Conservation (phyloP, 1,140 invertebrate genomes). For the Sycophaga agraensis region DNA sequence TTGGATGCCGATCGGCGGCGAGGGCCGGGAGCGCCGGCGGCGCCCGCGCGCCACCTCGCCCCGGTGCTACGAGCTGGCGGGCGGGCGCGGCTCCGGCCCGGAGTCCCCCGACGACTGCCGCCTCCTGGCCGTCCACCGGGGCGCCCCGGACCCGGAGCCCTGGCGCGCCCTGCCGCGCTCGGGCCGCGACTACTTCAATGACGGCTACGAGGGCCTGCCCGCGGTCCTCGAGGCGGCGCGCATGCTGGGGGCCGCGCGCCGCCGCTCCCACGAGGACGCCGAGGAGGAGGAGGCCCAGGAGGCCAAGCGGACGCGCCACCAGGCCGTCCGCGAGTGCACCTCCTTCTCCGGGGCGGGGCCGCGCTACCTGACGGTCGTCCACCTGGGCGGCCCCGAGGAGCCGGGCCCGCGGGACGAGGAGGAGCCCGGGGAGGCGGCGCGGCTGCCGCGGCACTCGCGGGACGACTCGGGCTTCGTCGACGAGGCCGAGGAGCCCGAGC, state of each 20-base stretch:
- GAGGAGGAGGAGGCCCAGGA: too few species aligned
- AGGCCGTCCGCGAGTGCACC: constrained; percentile 15
- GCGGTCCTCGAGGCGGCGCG: constrained; percentile 26
- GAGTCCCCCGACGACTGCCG: too few species aligned
- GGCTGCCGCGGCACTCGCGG: constrained; percentile 14
- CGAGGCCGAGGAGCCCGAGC: constrained; percentile 1
- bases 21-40: not conserved
- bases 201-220: constrained; percentile 27
- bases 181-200: constrained; percentile 23
- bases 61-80: too few species aligned
- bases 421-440: not conserved
- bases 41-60: not conserved
- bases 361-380: constrained; percentile 25
- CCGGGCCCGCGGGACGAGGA: not conserved
- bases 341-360: constrained; percentile 4
- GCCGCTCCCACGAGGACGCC: too few species aligned
- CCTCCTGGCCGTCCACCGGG: too few species aligned
- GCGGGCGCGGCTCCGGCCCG: too few species aligned
- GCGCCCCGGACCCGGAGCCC: too few species aligned
- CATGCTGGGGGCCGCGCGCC: too few species aligned
- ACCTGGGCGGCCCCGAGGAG: not conserved
- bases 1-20: not conserved
- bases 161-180: too few species aligned
- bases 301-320: too few species aligned
- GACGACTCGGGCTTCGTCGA: constrained; percentile 28